phyloP scores from a whole-genome alignment of 30 jellyfish, hydroid and myxozoan genomes.

The Hydractinia echinata region DNA sequence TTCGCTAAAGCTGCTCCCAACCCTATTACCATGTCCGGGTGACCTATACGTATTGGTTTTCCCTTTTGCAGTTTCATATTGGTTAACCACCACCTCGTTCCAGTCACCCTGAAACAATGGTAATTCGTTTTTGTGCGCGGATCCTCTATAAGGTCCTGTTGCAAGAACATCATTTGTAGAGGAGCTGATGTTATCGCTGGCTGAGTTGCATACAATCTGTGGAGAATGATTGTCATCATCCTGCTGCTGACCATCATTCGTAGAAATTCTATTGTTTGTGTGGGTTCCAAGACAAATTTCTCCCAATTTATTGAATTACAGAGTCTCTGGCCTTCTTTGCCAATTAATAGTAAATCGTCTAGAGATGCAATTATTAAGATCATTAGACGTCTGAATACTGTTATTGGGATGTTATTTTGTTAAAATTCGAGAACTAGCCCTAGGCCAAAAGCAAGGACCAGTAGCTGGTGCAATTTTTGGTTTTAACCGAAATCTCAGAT shows the following conservation, averaged over 20 bases:
- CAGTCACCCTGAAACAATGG: too few species aligned
- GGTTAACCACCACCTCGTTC: too few species aligned
- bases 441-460: constrained; percentile 16
- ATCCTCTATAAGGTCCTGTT: neutral
- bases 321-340: neutral
- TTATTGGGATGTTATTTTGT: constrained; percentile 26
- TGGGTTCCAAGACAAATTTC: neutral
- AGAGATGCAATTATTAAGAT: neutral
- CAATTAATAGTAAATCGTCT: neutral
- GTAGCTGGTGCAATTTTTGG: neutral
- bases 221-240: neutral
- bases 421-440: constrained; percentile 21
- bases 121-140: too few species aligned
- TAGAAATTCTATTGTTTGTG: neutral
- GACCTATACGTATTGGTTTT: too few species aligned
- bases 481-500: constrained; percentile 20
- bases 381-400: neutral
- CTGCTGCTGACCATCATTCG: neutral
- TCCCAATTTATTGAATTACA: neutral
- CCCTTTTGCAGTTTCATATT: too few species aligned
- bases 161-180: constrained; percentile 3
- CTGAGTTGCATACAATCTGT: constrained; percentile 12
- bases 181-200: constrained; percentile 46
- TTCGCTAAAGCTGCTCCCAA: too few species aligned
- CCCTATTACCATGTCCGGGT: too few species aligned